Evolutionary conservation across 2,888 invertebrate genomes (phyloP).

Genomic region (Apamea sordens): DNA sequence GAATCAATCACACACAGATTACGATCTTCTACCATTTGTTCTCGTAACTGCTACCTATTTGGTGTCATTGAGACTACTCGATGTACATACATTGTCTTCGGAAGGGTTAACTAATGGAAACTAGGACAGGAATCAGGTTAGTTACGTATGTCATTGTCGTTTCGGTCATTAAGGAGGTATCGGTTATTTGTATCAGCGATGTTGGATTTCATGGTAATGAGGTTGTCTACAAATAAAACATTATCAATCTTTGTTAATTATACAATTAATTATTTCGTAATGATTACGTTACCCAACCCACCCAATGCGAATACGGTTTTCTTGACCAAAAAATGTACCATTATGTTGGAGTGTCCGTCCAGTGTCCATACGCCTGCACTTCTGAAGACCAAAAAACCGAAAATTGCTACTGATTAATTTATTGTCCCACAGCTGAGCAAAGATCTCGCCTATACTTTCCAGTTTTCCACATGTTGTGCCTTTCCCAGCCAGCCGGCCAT

Average conservation of each 20-base stretch:
- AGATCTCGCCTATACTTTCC: neutral
- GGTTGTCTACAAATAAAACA: neutral
- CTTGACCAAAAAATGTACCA: neutral
- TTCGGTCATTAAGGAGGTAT: conserved; percentile 24
- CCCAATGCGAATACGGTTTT: neutral
- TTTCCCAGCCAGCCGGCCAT: neutral
- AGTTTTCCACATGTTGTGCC: neutral
- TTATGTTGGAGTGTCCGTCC: neutral
- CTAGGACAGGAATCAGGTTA: conserved; percentile 43
- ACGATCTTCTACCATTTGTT: conserved; percentile 65
- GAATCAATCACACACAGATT: conserved; percentile 67
- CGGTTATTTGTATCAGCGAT: conserved; percentile 28
- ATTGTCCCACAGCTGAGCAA: neutral
- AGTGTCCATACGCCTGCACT: neutral
- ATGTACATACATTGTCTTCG: conserved; percentile 45
- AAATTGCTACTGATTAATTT: neutral
- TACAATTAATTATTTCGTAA: neutral
- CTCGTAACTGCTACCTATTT: conserved; percentile 66
- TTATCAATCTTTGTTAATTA: neutral
- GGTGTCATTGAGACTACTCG: conserved; percentile 46
- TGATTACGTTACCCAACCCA: neutral
- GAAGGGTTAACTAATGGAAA: conserved; percentile 67
- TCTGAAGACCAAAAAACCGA: neutral
- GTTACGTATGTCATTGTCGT: conserved; percentile 17
- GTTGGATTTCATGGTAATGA: neutral